Evolutionary conservation across 1,140 invertebrate species (phyloP).

Genomic region (Cotesia typhae): DNA sequence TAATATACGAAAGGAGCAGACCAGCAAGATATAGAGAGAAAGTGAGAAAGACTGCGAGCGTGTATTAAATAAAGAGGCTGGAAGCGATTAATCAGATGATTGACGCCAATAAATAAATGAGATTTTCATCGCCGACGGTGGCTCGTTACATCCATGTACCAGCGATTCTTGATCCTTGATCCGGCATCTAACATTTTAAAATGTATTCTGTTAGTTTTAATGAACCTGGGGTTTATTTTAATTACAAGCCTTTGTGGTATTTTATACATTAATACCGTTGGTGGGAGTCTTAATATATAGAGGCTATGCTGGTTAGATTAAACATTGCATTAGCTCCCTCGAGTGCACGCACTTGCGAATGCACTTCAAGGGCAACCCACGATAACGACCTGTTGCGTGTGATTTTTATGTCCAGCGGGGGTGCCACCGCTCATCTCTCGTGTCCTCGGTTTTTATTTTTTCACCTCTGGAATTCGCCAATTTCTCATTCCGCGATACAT

Average conservation of each 20-base stretch:
- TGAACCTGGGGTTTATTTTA: too few species aligned
- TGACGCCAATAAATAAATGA: constrained; percentile 29
- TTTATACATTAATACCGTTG: too few species aligned
- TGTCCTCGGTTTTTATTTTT: too few species aligned
- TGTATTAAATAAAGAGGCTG: constrained; percentile 13
- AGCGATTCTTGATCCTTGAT: too few species aligned
- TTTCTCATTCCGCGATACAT: background rate
- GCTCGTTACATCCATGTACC: constrained; percentile 1
- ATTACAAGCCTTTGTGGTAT: too few species aligned
- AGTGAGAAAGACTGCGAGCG: background rate
- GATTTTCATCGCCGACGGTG: constrained; percentile 19
- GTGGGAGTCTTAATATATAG: too few species aligned
- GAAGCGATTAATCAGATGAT: constrained; percentile 26
- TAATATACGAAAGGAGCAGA: background rate
- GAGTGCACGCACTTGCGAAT: constrained; percentile 26
- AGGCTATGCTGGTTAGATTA: too few species aligned
- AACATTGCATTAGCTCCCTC: background rate
- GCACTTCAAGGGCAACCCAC: constrained; percentile 35
- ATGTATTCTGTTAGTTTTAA: too few species aligned
- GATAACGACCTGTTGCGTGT: constrained; percentile 49
- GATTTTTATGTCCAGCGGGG: constrained; percentile 40
- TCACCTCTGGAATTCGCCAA: background rate
- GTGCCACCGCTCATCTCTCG: constrained; percentile 38
- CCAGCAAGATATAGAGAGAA: background rate
- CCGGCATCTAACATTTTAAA: too few species aligned